Evolutionary conservation across 2,888 invertebrate genomes (phyloP), one percentile per base, ranked within the genome.

Genomic region (Eueremaeus valkanovi): DNA sequence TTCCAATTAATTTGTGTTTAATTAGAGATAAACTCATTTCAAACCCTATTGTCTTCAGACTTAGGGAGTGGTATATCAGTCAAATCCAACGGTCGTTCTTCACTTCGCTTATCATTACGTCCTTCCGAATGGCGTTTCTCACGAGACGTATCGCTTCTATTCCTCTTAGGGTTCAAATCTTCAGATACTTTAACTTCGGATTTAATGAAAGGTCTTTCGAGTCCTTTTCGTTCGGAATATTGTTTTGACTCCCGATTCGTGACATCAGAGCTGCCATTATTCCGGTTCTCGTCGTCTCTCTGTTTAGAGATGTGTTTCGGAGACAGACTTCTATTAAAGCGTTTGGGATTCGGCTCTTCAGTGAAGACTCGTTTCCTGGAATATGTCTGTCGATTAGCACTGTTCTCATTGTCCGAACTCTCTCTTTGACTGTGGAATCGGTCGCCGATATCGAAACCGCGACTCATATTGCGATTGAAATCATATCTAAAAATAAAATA

Each of bases 341-440:
- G 66, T 18, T 66, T 61, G 6, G 61, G 31, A 61, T 45, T 45
- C 42, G 61, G 61, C 18, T 61, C 61, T 66, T 66, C 66, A 9
- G 36, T 66, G 66, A 36, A 66, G n/a, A 66, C 31, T 21, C 66
- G 33, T 21, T 36, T 58, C 36, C 36, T 11, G 36, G 1, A 1
- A 31, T 9, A 31, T 31, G 6, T 61, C 16, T 61, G 5, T 61
- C n/a, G 5, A 6, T 66, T n/a, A 8, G 21, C 9, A 58, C 13
- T 58, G n/a, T 66, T n/a, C 18, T 66, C 63, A n/a, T 6, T 21
- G 21, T 66, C 36, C 8, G 33, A 36, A 36, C 9, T 11, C 11
- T 66, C 66, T 66, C 66, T 66, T 36, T n/a, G 16, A 36, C 3
- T n/a, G n/a, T n/a, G n/a, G n/a, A n/a, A 36, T 36, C 66, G 33